Evolutionary conservation across 2,888 invertebrate species (phyloP), one percentile per base, ranked within the genome.

Genomic region (Leptodirus hochenwartii): DNA sequence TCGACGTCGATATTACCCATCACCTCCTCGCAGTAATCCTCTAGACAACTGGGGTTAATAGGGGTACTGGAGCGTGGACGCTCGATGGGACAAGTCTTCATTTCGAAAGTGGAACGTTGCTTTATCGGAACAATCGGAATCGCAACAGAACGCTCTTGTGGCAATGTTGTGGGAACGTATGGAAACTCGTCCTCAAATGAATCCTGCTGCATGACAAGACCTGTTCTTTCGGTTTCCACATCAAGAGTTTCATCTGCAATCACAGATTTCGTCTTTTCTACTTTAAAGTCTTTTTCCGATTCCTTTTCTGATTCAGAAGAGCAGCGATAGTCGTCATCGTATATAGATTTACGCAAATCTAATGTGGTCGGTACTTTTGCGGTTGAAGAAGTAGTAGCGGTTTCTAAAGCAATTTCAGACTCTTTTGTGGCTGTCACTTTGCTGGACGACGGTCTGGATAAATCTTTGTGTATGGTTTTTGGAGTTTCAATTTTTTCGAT

Each of bases 141-240:
- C 15, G 77, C 82, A 36, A 77, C 68, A 10, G 84, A 75, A 37
- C 85, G 69, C 57, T 87, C 87, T 50, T 72, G 65, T 12, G 87
- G 87, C 47, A 87, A 58, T 31, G 85, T 87, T n/a, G 87, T 85
- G 32, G 87, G 85, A 46, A 87, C 71, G 51, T 82, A 85, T 2
- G 87, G 87, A 46, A 87, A 60, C 54, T 82, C 81, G 31, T 69
- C 69, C 45, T 84, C 84, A 47, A 81, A 78, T 22, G 84, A 84
- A 48, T 84, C 82, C 49, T 81, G 74, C 42, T 69, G 72, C 33
- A 74, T 62, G 25, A 85, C 81, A 24, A 87, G 61, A 2, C 73
- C 70, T 39, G 75, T 74, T 38, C 77, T 66, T 51, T 85, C 85
- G 27, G 71, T 58, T 42, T 73, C 73, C 40, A 66, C n/a, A n/a